Base-by-base conservation (phyloP, 2,113 vertebrate genomes). In the Aldabrachelys gigantea region DNA sequence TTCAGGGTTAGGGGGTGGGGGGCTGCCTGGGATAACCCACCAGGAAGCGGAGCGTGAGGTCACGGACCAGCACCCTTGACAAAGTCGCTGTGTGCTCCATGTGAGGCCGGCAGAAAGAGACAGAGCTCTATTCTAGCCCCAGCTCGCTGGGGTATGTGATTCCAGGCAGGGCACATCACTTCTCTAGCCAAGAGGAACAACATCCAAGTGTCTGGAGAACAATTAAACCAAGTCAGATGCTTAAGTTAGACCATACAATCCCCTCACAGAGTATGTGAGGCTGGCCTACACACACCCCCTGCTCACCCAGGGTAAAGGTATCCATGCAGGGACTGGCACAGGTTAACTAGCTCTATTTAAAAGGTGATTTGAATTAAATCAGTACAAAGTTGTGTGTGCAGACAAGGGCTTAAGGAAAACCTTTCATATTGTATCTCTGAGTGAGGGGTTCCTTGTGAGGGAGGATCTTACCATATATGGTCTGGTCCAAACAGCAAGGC, bases 111-210 rank as follows among this genome's bases (percentile, higher is more conserved):
- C 31, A 35, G 57, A 31, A 57, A 29, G 31, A 65, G 31, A 35
- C 62, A 35, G 6, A 65, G 9, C 69, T 41, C 8, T 8, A 38
- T 21, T 72, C n/a, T 38, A n/a, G 35, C 5, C 19, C 17, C n/a
- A 72, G 65, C 17, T 38, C n/a, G 0, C 38, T 2, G 21, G 31
- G 21, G 21, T 21, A 2, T 10, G 10, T 5, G 38, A 41, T 5
- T 41, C n/a, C 38, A 41, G 69, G 69, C 69, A 75, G 19, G 69
- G 8, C 19, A 24, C 38, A 24, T 10, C 21, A 1, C 22, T 25
- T 75, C 21, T 75, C 31, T 75, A 41, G 69, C 38, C n/a, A 41
- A 75, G 69, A 41, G 69, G 69, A 75, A 41, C 21, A 41, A 41
- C 10, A 22, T 10, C 16, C 2, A 38, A 41, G 38, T 12, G 10